Percentiles rank a stretch among this genome's conserved stretches.
Conservation (phyloP, 2,797 vertebrate genomes). For the Sebastes melanostomus region DNA sequence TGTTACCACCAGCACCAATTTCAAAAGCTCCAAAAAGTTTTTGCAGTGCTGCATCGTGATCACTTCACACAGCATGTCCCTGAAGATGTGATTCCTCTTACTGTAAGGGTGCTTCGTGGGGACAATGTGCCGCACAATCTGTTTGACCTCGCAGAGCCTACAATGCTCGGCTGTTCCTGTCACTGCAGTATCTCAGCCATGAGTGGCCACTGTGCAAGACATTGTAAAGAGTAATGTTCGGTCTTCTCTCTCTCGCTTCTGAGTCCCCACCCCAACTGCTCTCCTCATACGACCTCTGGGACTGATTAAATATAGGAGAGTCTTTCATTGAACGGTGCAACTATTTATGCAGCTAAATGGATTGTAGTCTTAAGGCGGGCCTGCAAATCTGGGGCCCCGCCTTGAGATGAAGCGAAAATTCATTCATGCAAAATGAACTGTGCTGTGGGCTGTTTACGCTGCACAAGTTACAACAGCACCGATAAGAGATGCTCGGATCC, state of each 20-base stretch:
- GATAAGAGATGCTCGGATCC: conserved; percentile 4
- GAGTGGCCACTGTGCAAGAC: not conserved
- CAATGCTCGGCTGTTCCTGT: not conserved
- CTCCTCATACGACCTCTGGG: not conserved
- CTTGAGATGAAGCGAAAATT: not conserved
- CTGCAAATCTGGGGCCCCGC: not conserved
- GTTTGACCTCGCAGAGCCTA: too few relatives aligned
- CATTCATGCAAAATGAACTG: not conserved
- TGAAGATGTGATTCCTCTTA: not conserved
- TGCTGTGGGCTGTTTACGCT: not conserved
- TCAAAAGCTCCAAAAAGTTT: not conserved
- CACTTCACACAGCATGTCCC: not conserved
- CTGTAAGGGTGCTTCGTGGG: too few relatives aligned
- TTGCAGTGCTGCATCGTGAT: not conserved
- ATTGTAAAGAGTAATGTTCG: not conserved
- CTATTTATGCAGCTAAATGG: not conserved
- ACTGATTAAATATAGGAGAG: not conserved
- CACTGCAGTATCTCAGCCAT: not conserved
- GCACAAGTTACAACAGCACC: not conserved
- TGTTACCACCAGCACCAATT: not conserved
- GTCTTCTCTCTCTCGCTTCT: not conserved
- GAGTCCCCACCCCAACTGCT: not conserved
- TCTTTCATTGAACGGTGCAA: not conserved
- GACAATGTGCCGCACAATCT: too few relatives aligned
- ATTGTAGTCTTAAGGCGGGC: not conserved